These are phyloP conservation scores for Aulostomus chinensis DNA, from an alignment of 2,797 vertebrate species.

Conservation along the genomic window DNA sequence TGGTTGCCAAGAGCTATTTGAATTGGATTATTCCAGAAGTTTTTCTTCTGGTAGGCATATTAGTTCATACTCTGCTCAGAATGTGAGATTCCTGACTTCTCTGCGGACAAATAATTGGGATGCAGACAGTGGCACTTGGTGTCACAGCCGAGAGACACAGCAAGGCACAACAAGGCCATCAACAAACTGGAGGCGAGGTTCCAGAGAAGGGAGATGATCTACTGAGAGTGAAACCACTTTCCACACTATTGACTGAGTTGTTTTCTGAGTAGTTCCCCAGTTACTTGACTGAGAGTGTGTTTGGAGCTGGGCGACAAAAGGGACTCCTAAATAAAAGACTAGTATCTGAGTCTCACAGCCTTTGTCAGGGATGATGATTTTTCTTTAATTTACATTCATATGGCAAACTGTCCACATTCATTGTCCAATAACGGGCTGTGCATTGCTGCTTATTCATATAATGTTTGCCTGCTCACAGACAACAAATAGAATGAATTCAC, in stretches of 20 bases:
- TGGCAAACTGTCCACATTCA: too few species aligned
- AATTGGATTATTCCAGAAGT: conserved; percentile 46
- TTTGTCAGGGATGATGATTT: too few species aligned
- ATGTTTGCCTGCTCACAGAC: too few species aligned
- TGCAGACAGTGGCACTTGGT: conserved; percentile 43
- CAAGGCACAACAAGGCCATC: conserved; percentile 37
- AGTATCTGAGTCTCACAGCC: too few species aligned
- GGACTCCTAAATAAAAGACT: conserved; percentile 41
- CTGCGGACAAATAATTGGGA: conserved; percentile 40
- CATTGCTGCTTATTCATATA: too few species aligned
- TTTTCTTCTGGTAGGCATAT: conserved; percentile 24
- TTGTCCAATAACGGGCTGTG: too few species aligned
- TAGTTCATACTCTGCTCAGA: conserved; percentile 18
- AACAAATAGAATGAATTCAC: too few species aligned
- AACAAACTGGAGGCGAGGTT: conserved; percentile 33
- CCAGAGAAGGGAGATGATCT: conserved; percentile 15
- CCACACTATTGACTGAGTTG: conserved; percentile 52
- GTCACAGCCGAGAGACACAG: conserved; percentile 35
- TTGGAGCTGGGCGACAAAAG: conserved; percentile 20
- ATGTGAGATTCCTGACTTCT: conserved; percentile 13
- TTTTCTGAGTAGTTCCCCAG: conserved; percentile 52
- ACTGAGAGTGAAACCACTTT: conserved; percentile 29
- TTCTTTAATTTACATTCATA: too few species aligned
- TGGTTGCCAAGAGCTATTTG: conserved; percentile 42
- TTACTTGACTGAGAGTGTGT: conserved; percentile 28